Evolutionary conservation across 2,113 vertebrate species (phyloP).

Genomic region (Neomonachus schauinslandi): DNA sequence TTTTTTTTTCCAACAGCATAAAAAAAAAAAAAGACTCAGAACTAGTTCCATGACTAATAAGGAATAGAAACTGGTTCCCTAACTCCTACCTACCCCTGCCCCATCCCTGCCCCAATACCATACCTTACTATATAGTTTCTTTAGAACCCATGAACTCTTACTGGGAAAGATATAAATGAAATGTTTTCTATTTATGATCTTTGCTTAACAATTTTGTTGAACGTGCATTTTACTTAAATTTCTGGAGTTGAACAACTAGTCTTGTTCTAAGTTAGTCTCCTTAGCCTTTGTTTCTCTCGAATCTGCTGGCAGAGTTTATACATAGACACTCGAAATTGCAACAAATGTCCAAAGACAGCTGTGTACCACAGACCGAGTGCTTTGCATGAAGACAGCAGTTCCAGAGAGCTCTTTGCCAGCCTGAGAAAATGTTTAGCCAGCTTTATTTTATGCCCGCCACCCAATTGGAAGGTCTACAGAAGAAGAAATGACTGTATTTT

Average conservation of each 20-base stretch:
- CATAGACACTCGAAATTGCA: not conserved
- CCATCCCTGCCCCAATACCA: not conserved
- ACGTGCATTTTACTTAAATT: not conserved
- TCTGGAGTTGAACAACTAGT: not conserved
- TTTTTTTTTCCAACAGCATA: constrained; percentile 22
- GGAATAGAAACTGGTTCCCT: not conserved
- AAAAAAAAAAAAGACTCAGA: not conserved
- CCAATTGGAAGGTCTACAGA: not conserved
- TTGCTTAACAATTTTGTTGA: constrained; percentile 6
- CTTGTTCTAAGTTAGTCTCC: not conserved
- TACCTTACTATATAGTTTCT: not conserved
- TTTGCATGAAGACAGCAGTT: not conserved
- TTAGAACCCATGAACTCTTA: not conserved
- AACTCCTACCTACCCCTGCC: not conserved
- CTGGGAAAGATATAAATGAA: not conserved
- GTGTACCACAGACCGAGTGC: not conserved
- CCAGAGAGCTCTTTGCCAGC: too few relatives aligned
- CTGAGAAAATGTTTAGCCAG: not conserved
- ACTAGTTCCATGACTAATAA: not conserved
- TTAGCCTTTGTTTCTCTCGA: not conserved
- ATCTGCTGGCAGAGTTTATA: not conserved
- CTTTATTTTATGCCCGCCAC: not conserved
- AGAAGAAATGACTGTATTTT: not conserved
- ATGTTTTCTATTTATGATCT: not conserved
- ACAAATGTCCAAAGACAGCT: not conserved